Percentiles rank a stretch among this genome's conserved stretches.
These are phyloP conservation scores for Galbula dea DNA, from an alignment of 2,113 vertebrate species.

Conservation along the genomic window DNA sequence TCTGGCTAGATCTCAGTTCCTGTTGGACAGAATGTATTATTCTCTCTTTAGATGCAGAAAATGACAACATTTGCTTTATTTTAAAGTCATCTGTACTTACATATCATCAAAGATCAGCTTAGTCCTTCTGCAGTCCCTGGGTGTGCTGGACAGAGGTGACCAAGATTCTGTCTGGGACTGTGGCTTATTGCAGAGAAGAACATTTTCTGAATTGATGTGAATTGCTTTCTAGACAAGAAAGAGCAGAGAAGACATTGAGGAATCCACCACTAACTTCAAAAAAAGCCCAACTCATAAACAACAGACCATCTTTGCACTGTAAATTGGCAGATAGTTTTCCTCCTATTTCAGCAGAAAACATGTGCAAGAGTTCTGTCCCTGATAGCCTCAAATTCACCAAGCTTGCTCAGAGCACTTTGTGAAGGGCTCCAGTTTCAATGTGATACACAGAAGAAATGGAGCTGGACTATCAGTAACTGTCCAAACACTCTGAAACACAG, in stretches of 20 bases:
- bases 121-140: conserved; percentile 76
- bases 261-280: background rate
- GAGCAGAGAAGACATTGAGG: conserved; percentile 37
- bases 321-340: background rate
- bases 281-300: background rate
- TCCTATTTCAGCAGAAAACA: background rate
- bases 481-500: background rate
- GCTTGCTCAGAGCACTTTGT: background rate
- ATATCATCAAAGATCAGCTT: conserved; percentile 78
- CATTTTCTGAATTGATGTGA: conserved; percentile 69
- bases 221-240: conserved; percentile 72
- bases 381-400: background rate
- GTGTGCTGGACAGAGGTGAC: conserved; percentile 65
- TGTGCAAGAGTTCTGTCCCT: background rate
- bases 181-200: conserved; percentile 69
- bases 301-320: background rate
- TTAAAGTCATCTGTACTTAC: conserved; percentile 64
- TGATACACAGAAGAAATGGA: background rate
- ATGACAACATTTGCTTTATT: background rate
- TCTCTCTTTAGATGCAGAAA: background rate
- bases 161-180: conserved; percentile 73
- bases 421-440: background rate
- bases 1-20: background rate
- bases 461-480: background rate
- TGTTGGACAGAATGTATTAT: background rate